phyloP scores from a whole-genome alignment of 2,113 vertebrate genomes.

The Thunnus maccoyii region DNA sequence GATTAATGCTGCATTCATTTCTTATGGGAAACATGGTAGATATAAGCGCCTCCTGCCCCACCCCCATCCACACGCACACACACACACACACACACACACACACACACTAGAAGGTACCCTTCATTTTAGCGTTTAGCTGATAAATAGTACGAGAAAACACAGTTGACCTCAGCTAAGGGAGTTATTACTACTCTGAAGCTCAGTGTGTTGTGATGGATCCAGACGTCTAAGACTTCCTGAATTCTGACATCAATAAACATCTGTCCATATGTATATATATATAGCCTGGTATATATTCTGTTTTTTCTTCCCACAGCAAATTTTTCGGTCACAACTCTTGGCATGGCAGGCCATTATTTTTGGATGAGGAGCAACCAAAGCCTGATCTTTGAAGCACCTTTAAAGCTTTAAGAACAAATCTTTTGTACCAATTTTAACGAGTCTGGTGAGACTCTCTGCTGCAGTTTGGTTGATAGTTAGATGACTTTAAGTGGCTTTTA shows the following conservation, averaged over 20 bases:
- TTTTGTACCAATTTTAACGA: background rate
- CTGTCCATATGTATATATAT: background rate
- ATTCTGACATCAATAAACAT: conserved; percentile 22
- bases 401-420: conserved; percentile 14
- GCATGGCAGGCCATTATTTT: conserved; percentile 19
- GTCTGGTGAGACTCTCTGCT: too few species aligned
- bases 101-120: conserved; percentile 8
- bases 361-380: background rate
- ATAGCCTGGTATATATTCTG: background rate
- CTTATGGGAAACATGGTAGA: conserved; percentile 28
- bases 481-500: too few species aligned
- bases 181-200: conserved; percentile 15
- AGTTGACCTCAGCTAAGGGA: conserved; percentile 21
- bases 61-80: too few species aligned
- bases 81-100: too few species aligned
- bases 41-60: background rate
- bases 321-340: background rate
- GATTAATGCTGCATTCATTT: conserved; percentile 66
- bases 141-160: conserved; percentile 26
- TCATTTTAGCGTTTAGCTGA: conserved; percentile 26
- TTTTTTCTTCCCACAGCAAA: background rate
- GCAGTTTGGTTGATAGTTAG: too few species aligned
- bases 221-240: conserved; percentile 32
- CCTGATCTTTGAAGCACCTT: conserved; percentile 11
- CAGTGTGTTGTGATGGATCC: conserved; percentile 49